Evolutionary conservation across 2,888 invertebrate genomes (phyloP).

Genomic region (Serrognathus titanus): DNA sequence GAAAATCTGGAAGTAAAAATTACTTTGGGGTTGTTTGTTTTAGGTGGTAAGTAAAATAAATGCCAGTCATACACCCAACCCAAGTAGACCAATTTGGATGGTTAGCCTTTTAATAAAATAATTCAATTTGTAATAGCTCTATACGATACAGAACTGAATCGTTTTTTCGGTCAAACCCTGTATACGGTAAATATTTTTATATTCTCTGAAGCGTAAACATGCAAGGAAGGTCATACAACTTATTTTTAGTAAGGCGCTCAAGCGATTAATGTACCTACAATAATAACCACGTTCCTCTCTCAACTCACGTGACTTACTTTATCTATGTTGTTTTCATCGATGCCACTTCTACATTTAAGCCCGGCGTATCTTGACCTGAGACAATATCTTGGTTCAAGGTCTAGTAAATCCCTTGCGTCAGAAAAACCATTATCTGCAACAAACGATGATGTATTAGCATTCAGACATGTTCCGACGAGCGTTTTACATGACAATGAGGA

Average conservation of each 20-base stretch:
- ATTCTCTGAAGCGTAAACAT: too few species aligned
- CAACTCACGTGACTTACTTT: slow-evolving; percentile 24
- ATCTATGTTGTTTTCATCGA: slow-evolving; percentile 21
- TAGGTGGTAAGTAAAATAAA: too few species aligned
- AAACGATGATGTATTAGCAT: not conserved
- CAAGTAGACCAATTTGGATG: too few species aligned
- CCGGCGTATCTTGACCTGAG: slow-evolving; percentile 42
- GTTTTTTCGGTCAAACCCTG: too few species aligned
- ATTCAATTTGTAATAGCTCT: too few species aligned
- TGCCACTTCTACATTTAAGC: slow-evolving; percentile 28
- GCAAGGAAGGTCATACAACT: not conserved
- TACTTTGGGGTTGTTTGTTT: not conserved
- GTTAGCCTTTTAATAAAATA: too few species aligned
- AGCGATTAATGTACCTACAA: not conserved
- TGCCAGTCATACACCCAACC: too few species aligned
- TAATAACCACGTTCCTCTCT: not conserved
- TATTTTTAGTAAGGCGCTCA: not conserved
- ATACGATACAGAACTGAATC: too few species aligned
- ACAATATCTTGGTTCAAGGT: slow-evolving; percentile 40
- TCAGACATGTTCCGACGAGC: too few species aligned
- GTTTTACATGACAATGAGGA: too few species aligned
- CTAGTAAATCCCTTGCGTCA: slow-evolving; percentile 33
- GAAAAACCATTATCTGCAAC: slow-evolving; percentile 33
- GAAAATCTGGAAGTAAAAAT: slow-evolving; percentile 9
- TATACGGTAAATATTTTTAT: too few species aligned